Conservation (phyloP, 2,888 invertebrate genomes). For the Eulithis testata region DNA sequence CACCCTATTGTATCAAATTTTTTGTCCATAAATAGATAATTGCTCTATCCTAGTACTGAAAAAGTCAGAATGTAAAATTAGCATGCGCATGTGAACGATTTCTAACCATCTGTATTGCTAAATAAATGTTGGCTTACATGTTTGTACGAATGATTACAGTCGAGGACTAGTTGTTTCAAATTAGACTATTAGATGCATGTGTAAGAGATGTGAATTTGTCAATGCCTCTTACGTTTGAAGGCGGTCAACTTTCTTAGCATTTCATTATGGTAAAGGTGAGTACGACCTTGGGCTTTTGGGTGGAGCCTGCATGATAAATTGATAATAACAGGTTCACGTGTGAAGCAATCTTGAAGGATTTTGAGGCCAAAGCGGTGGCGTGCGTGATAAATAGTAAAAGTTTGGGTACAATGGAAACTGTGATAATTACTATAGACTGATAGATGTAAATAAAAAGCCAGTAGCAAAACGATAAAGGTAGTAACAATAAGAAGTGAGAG, state of each 20-base stretch:
- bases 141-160: constrained; percentile 4
- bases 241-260: constrained; percentile 18
- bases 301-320: background rate
- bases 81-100: constrained; percentile 3
- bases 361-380: no score
- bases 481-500: no score
- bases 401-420: no score
- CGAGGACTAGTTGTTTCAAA: background rate
- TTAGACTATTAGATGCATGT: constrained; percentile 9
- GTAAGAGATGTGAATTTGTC: constrained; percentile 20
- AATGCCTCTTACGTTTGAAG: constrained; percentile 25
- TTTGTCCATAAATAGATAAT: no score
- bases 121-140: constrained; percentile 7
- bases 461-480: no score
- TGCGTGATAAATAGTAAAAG: no score
- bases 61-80: background rate
- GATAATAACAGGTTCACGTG: background rate
- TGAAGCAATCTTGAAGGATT: background rate
- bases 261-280: background rate
- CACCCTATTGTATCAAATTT: no score
- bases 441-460: no score
- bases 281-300: constrained; percentile 12
- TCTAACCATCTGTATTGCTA: constrained; percentile 5
- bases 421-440: no score
- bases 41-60: no score